Conservation (phyloP, 2,888 invertebrate species). For the Eulithis prunata region DNA sequence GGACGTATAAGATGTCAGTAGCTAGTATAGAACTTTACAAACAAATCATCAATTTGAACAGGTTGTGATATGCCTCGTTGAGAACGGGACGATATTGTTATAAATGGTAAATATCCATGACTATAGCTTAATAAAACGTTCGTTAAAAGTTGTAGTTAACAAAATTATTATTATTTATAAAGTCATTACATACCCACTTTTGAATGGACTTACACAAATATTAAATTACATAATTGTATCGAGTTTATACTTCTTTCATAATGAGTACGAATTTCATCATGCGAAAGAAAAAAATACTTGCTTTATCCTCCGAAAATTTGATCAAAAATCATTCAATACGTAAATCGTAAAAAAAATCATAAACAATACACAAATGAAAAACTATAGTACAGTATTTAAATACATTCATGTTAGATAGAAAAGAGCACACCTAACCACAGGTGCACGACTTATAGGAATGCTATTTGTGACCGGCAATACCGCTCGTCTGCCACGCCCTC, state of each 20-base stretch:
- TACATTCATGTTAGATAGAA: constrained; percentile 34
- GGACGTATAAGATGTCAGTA: constrained; percentile 81
- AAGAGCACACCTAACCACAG: constrained; percentile 33
- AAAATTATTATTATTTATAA: constrained; percentile 76
- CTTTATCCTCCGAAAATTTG: constrained; percentile 63
- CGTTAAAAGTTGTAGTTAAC: constrained; percentile 82
- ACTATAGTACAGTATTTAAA: constrained; percentile 23
- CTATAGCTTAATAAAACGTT: constrained; percentile 83
- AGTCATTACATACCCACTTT: constrained; percentile 72
- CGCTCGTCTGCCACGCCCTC: constrained; percentile 59
- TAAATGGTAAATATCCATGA: constrained; percentile 82
- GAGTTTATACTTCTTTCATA: constrained; percentile 75
- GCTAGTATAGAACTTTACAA: constrained; percentile 84
- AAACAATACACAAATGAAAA: constrained; percentile 26
- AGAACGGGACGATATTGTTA: constrained; percentile 84
- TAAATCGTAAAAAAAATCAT: constrained; percentile 24
- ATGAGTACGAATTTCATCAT: constrained; percentile 65
- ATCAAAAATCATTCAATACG: constrained; percentile 50
- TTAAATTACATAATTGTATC: constrained; percentile 68
- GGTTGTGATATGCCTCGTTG: constrained; percentile 84
- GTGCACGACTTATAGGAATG: constrained; percentile 44
- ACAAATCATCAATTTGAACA: constrained; percentile 84
- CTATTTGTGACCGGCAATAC: constrained; percentile 48
- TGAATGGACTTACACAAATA: constrained; percentile 79
- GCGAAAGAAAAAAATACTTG: constrained; percentile 61